Conservation (phyloP, 2,888 invertebrate species). For the Parelbella ahira region DNA sequence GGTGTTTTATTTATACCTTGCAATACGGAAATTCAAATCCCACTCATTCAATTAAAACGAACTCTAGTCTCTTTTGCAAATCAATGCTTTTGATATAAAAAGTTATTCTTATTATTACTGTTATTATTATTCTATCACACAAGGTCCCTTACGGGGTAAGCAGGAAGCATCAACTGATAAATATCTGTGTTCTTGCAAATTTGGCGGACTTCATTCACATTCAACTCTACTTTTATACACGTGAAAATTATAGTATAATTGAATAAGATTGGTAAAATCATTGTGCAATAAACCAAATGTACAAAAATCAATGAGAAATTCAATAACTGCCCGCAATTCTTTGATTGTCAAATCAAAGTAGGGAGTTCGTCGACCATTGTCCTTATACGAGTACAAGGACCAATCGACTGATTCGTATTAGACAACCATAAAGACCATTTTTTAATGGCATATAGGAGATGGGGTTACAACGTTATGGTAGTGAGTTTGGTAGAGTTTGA, state of each 20-base stretch:
- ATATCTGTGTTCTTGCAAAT: too few species aligned
- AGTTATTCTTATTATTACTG: too few species aligned
- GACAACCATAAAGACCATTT: conserved; percentile 38
- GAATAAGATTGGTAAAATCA: too few species aligned
- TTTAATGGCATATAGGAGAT: conserved; percentile 31
- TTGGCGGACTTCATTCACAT: too few species aligned
- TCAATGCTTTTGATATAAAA: too few species aligned
- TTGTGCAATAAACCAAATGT: conserved; percentile 51
- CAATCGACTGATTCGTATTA: conserved; percentile 31
- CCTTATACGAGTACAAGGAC: conserved; percentile 5
- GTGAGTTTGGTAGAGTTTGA: conserved; percentile 52
- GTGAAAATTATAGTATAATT: too few species aligned
- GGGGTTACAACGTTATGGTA: conserved; percentile 2
- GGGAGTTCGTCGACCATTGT: conserved; percentile 41
- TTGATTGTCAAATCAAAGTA: conserved; percentile 69
- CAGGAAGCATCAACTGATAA: too few species aligned
- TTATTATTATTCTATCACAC: too few species aligned
- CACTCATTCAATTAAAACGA: conserved; percentile 4
- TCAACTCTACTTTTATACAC: too few species aligned
- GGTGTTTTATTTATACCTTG: conserved; percentile 15
- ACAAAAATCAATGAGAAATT: conserved; percentile 73
- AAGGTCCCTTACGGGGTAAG: too few species aligned
- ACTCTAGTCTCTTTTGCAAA: too few species aligned
- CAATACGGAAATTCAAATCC: conserved; percentile 18
- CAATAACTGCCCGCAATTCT: conserved; percentile 70